Percentiles rank a stretch among this genome's conserved stretches.
Conservation (phyloP, 2,888 invertebrate genomes). For the Dioctria linearis region DNA sequence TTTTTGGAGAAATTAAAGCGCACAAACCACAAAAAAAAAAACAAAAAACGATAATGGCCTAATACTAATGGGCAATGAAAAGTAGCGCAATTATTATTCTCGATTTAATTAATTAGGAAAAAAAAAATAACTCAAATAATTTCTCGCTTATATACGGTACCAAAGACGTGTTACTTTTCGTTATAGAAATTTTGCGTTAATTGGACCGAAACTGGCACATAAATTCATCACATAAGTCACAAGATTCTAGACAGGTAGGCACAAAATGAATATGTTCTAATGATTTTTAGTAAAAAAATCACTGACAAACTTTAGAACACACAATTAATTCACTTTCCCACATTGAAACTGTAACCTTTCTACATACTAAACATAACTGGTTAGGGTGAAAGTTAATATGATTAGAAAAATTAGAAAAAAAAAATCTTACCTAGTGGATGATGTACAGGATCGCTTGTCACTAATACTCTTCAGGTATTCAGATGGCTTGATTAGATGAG, state of each 20-base stretch:
- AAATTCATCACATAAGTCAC: slow-evolving; percentile 18
- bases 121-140: slow-evolving; percentile 20
- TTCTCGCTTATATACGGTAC: slow-evolving; percentile 34
- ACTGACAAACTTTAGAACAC: too few relatives aligned
- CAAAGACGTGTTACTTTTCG: slow-evolving; percentile 16
- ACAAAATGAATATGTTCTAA: background rate
- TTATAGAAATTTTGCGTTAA: slow-evolving; percentile 34
- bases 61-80: slow-evolving; percentile 17
- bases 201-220: slow-evolving; percentile 42
- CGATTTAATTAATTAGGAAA: slow-evolving; percentile 19
- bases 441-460: slow-evolving; percentile 73
- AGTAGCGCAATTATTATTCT: slow-evolving; percentile 44
- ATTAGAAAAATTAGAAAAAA: background rate
- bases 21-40: too few relatives aligned
- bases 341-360: too few relatives aligned
- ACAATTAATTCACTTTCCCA: too few relatives aligned
- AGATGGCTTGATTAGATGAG: slow-evolving; percentile 91
- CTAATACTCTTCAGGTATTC: slow-evolving; percentile 92
- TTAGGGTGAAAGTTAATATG: too few relatives aligned
- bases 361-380: too few relatives aligned
- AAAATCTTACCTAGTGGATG: slow-evolving; percentile 70
- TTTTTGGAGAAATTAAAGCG: too few relatives aligned
- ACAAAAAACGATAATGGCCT: background rate
- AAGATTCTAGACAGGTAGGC: background rate
- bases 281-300: too few relatives aligned